Evolutionary conservation across 2,113 vertebrate genomes (phyloP), one percentile per base, ranked within the genome.

Genomic region (Forbesichthys agassizii): DNA sequence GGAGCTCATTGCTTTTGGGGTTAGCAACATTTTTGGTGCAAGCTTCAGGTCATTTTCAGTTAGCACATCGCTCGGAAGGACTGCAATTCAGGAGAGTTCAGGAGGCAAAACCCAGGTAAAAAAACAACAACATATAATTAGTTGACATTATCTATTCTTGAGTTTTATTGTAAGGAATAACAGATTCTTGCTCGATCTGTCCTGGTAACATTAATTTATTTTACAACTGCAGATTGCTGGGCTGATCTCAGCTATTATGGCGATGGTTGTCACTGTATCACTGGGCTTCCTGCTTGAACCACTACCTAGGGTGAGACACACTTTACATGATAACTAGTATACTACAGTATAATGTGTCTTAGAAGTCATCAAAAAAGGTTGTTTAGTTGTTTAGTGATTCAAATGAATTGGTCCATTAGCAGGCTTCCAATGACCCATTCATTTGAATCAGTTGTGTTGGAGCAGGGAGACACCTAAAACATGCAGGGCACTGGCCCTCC

Each of bases 51-150:
- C 95, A 0, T 96, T 98, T 90, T 94, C 93, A 20, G 91, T 92
- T 1, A 97, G 96, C 70, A 96, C 95, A 0, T 88, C 97, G 11
- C 90, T 98, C 33, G 96, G 96, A 13, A 94, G 97, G 82, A 95
- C 95, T 0, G 95, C 93, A 1, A 92, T 98, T 18, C 96, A 98
- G 75, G 97, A 97, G 77, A 98, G 96, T 80, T 95, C 95, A 0
- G 97, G 97, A 71, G 95, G 97, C 6, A 98, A 96, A 91, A 97
- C 95, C 0, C 97, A 98, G 95, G 96, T 98, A 11, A 59, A 16
- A 59, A 51, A 8, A 49, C 11, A 42, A 1, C 1, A 42, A n/a
- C 36, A 27, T 27, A 27, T 5, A 6, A 3, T 18, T 11, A 13
- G 8, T 16, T 13, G 52, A 5, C n/a, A 7, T n/a, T 55, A 55